Evolutionary conservation across 2,797 vertebrate species (phyloP), one percentile per base, ranked within the genome.

Genomic region (Squalus acanthias): DNA sequence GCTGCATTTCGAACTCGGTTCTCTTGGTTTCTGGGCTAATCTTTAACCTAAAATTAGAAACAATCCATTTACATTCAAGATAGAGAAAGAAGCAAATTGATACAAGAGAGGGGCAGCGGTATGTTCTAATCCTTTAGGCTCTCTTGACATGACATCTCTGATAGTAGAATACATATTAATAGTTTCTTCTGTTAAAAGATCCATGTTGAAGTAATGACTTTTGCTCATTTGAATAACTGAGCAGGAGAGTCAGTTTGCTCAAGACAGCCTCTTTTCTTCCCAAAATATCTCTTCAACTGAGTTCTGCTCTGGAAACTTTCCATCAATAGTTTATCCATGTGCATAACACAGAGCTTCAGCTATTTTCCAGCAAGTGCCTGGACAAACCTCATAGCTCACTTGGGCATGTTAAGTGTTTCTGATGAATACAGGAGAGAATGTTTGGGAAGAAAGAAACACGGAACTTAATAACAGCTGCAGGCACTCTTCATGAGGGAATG

Each of bases 171-270:
- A 33, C 70, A 53, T 74, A 74, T 95, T 76, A 95, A 95, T 95
- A 74, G 94, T n/a, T 26, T 33, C 94, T 76, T 74, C 53, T 95
- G 67, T 76, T 74, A 72, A 33, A 74, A 95, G 70, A 95, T 95
- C 94, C 17, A 74, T 26, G 39, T 57, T 95, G 69, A 95, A 70
- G 70, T 57, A 74, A 95, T 53, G 70, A 76, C 70, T 74, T 60
- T 60, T 57, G 50, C 70, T 76, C 70, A 76, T 95, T 95, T 95
- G 94, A 95, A 95, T 95, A 76, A 95, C 46, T 95, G 50, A 95
- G 69, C 50, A 74, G 57, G 70, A 33, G 50, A 57, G 74, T 53
- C 70, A 74, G 74, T 95, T 95, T 95, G 69, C 12, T 26, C 29
- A 29, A 74, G 69, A 95, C 46, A 57, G 94, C 50, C 74, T 91